Base-by-base conservation (phyloP, 2,797 vertebrate species). In the Diglossa cyanea region DNA sequence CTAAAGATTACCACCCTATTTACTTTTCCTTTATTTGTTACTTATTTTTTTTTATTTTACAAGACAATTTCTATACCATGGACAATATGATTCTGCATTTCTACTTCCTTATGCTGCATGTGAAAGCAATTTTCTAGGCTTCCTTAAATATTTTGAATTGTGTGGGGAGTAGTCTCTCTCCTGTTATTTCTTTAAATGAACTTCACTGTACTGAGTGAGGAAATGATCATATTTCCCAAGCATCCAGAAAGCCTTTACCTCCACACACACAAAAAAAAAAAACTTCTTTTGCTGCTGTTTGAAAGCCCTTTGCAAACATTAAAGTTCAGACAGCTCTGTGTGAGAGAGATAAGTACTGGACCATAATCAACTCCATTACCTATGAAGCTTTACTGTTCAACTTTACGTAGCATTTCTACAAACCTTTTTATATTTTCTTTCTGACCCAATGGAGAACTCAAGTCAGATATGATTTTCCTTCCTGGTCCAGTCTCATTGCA, bases 341-440 rank as follows among this genome's bases (percentile, higher is more conserved):
- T 77, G 73, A 77, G 65, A 71, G 61, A 91, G 82, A 83, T 88
- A 94, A 94, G 61, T 94, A 78, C 68, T 65, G 73, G 51, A 77
- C 79, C 63, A 68, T 65, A 89, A 83, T 93, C 78, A 90, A 86
- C 47, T 88, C 54, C 50, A 83, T 80, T 95, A 86, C 79, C 79
- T 90, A 30, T 58, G 65, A 82, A 87, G 42, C 75, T 71, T 85
- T 74, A 61, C 75, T 73, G 17, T 88, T 80, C 42, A 85, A 7
- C 13, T 85, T 19, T 55, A 40, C 8, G 18, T 15, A 86, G 50
- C 87, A 88, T 77, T 80, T 80, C 62, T 83, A 87, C 67, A 72
- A 55, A 54, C 17, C 39, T 9, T 31, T 66, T 65, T 33, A 35
- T 53, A 14, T 11, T 58, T 90, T 16, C 10, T 60, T 68, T 62